phyloP scores from a whole-genome alignment of 2,113 vertebrate species.

The Anhinga rufa region DNA sequence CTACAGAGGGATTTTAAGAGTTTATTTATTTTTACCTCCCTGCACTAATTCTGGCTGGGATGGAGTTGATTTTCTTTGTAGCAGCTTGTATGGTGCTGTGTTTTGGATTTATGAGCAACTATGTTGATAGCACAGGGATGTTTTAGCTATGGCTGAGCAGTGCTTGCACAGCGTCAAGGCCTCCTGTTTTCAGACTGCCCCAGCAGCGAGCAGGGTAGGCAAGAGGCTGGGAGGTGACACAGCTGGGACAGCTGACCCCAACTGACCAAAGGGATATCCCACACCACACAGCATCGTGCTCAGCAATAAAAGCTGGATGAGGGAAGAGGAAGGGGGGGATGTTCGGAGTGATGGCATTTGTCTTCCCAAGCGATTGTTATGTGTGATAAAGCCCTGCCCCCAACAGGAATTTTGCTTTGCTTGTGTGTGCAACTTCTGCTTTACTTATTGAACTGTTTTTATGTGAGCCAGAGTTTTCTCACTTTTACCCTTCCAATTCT shows the following conservation, averaged over 20 bases:
- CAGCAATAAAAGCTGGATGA: not conserved
- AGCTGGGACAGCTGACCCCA: not conserved
- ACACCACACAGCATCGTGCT: not conserved
- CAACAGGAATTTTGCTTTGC: not conserved
- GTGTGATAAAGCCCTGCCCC: not conserved
- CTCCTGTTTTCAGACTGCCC: not conserved
- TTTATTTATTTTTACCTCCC: not conserved
- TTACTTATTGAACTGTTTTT: not conserved
- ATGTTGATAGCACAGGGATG: not conserved
- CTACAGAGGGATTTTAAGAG: not conserved
- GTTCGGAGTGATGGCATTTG: rapidly evolving
- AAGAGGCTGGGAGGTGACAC: not conserved
- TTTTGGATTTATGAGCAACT: not conserved
- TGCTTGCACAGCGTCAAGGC: not conserved
- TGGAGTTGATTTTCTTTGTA: not conserved
- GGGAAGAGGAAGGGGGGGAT: not conserved
- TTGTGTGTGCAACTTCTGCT: rapidly evolving
- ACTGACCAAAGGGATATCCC: not conserved
- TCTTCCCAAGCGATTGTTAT: not conserved
- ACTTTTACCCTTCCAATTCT: not conserved
- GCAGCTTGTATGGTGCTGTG: not conserved
- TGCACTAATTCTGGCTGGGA: not conserved
- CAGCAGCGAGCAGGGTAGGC: not conserved
- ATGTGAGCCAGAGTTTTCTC: not conserved
- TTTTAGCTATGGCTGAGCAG: not conserved